Evolutionary conservation across 2,113 vertebrate species (phyloP), one percentile per base, ranked within the genome.

Genomic region (Baryphthengus martii): DNA sequence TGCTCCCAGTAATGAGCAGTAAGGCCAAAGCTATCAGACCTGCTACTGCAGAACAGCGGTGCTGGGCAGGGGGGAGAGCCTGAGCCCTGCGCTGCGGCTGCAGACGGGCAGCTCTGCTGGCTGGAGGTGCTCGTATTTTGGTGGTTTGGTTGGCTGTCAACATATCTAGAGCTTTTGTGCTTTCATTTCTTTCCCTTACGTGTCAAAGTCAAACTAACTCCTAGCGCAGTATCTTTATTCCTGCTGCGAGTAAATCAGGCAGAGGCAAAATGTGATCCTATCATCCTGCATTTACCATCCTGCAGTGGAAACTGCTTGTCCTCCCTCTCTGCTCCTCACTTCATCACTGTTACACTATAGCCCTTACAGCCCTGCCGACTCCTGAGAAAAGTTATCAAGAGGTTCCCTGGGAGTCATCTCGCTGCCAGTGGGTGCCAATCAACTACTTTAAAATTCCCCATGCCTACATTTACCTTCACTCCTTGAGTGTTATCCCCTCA

Each of bases 211-310:
- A 95, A 92, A 84, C 65, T 52, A 88, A 67, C 68, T 81, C 55
- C 37, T 39, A 37, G 70, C 5, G 11, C 1, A 0, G 63, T 39
- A 18, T 55, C 53, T 95, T 90, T 85, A 85, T 90, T 77, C 88
- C 90, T 92, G 88, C 75, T 88, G 83, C 15, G 63, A 93, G 79
- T 73, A 93, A 92, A 92, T 83, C 79, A 93, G 84, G 70, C 70
- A 68, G 93, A 89, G 63, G 91, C 78, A 79, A 92, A 68, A 91
- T 52, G 71, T 40, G 87, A 89, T 89, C 70, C 89, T 79, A 81
- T 77, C 77, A 59, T 23, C 40, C 84, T 55, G 84, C 31, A 23
- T 42, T 68, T n/a, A 44, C 53, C 74, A 56, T 39, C 42, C 77
- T 84, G 71, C 76, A 78, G 68, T 3, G 26, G 80, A 73, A 85